Evolutionary conservation across 2,797 vertebrate species (phyloP).

Genomic region (Brachymystax lenok): DNA sequence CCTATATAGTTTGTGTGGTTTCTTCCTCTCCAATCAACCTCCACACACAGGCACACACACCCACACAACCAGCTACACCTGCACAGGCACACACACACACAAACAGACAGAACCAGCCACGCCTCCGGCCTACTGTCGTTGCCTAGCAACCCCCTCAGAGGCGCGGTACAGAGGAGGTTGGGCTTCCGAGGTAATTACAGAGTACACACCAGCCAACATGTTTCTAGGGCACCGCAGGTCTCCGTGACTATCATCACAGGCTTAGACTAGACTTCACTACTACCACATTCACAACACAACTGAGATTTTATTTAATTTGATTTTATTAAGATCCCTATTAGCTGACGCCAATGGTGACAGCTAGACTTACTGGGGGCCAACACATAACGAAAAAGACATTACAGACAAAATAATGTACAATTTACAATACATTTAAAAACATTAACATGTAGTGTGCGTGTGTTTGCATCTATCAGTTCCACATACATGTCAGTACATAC

Average conservation of each 20-base stretch:
- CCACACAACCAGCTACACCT: constrained; percentile 10
- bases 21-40: neutral
- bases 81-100: constrained; percentile 9
- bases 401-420: too few relatives aligned
- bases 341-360: too few relatives aligned
- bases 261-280: too few relatives aligned
- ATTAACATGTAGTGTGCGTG: too few relatives aligned
- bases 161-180: constrained; percentile 63
- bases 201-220: constrained; percentile 33
- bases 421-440: too few relatives aligned
- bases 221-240: constrained; percentile 40
- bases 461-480: too few relatives aligned
- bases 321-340: too few relatives aligned
- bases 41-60: neutral
- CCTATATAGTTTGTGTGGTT: neutral
- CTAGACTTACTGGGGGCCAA: too few relatives aligned
- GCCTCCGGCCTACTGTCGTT: constrained; percentile 53
- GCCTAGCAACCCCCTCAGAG: constrained; percentile 69
- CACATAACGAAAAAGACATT: too few relatives aligned
- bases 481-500: too few relatives aligned
- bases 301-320: neutral
- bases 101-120: neutral
- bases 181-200: constrained; percentile 73
- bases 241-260: neutral
- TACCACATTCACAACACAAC: neutral